Percentiles rank a stretch among this genome's conserved stretches.
Conservation (phyloP, 2,113 vertebrate species). For the Oriolus oriolus region DNA sequence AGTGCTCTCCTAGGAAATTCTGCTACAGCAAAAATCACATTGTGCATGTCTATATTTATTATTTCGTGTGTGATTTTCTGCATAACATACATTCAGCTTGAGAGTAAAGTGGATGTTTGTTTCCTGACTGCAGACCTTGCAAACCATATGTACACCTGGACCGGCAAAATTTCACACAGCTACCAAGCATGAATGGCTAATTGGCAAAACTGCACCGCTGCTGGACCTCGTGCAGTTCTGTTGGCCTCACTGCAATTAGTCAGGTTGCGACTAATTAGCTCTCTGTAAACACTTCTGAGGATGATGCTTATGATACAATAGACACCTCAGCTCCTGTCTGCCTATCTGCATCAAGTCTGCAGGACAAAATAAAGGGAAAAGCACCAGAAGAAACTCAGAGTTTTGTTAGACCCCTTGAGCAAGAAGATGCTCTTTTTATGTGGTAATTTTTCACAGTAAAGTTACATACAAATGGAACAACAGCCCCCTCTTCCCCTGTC, state of each 20-base stretch:
- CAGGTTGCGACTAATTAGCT: not conserved
- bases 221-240: not conserved
- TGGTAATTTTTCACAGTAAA: constrained; percentile 17
- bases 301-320: not conserved
- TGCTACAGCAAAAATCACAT: not conserved
- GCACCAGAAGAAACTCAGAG: not conserved
- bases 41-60: not conserved
- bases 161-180: fast-evolving
- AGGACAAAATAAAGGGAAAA: not conserved
- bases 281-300: constrained; percentile 10
- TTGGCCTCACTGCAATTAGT: not conserved
- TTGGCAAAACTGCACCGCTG: not conserved
- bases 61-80: not conserved
- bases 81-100: not conserved
- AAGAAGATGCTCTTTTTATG: not conserved
- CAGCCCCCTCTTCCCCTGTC: not conserved
- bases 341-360: not conserved
- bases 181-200: not conserved
- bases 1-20: not conserved
- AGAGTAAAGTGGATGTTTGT: not conserved
- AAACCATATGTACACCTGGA: not conserved
- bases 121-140: not conserved
- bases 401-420: not conserved
- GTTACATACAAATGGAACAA: not conserved
- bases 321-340: not conserved